A percentile compares a stretch with the other conserved stretches of the same genome.
phyloP scores from a whole-genome alignment of 2,797 vertebrate genomes.

The Danionella dracula region DNA sequence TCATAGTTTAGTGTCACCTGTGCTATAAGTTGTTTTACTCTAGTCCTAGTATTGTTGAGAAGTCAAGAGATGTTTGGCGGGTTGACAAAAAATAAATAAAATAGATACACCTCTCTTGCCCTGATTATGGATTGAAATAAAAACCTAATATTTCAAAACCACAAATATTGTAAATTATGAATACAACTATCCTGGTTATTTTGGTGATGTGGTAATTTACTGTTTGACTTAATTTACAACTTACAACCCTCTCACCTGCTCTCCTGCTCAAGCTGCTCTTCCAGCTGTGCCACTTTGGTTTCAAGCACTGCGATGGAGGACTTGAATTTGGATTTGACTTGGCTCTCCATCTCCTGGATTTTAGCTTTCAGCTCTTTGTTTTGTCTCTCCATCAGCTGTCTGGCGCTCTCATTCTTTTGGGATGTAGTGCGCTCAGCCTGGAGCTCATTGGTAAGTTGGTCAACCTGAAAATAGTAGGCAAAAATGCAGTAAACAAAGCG shows the following conservation, averaged over 20 bases:
- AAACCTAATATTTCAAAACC: too few species aligned
- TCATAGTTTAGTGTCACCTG: not conserved
- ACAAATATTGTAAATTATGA: too few species aligned
- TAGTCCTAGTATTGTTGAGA: too few species aligned
- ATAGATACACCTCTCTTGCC: too few species aligned
- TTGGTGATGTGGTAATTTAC: too few species aligned
- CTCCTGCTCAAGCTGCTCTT: conserved; percentile 90
- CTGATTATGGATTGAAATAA: too few species aligned
- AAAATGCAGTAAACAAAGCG: too few species aligned
- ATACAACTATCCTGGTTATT: too few species aligned
- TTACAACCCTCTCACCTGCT: conserved; percentile 77
- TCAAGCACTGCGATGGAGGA: conserved; percentile 79
- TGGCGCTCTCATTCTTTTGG: conserved; percentile 83
- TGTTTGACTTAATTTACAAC: too few species aligned
- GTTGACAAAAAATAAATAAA: too few species aligned
- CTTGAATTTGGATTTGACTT: conserved; percentile 89
- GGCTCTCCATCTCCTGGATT: conserved; percentile 86
- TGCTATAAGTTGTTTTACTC: too few species aligned
- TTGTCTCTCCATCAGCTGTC: conserved; percentile 90
- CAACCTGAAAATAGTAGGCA: conserved; percentile 81
- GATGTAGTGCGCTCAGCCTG: conserved; percentile 75
- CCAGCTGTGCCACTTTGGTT: conserved; percentile 84
- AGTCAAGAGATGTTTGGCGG: too few species aligned
- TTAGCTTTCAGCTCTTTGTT: conserved; percentile 89
- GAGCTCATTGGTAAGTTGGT: conserved; percentile 87